These are phyloP conservation scores for Trichonephila clavipes DNA, from an alignment of 1,140 invertebrate species.

Conservation along the genomic window DNA sequence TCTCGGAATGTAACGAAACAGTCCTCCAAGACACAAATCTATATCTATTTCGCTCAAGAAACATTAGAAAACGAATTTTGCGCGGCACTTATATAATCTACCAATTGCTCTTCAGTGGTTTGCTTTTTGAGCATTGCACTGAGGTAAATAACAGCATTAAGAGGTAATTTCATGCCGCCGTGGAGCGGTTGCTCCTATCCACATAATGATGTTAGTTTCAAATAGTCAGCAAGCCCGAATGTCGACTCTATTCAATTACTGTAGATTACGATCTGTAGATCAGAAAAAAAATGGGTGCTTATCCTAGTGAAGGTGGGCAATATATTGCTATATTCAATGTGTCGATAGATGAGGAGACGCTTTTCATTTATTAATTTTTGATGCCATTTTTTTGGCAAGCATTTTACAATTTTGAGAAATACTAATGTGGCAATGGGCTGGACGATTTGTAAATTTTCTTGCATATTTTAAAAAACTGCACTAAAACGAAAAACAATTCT, in stretches of 20 bases:
- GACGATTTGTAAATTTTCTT: too few relatives aligned
- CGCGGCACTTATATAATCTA: background rate
- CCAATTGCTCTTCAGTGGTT: background rate
- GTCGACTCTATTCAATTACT: slow-evolving; percentile 6
- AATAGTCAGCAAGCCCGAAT: background rate
- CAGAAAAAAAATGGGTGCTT: background rate
- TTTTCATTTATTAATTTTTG: too few relatives aligned
- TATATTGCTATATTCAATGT: background rate
- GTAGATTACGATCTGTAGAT: slow-evolving; percentile 2
- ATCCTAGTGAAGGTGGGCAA: background rate
- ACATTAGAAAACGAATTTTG: background rate
- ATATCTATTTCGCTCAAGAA: background rate
- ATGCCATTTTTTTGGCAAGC: too few relatives aligned
- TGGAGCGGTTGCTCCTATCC: background rate
- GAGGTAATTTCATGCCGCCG: background rate
- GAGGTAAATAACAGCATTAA: background rate
- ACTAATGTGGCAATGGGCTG: too few relatives aligned
- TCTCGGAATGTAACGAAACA: too few relatives aligned
- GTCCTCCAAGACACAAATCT: background rate
- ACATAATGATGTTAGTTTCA: background rate
- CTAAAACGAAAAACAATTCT: too few relatives aligned
- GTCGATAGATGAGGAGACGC: background rate
- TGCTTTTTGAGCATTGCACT: background rate
- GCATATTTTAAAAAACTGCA: too few relatives aligned
- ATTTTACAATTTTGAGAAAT: too few relatives aligned